Base-by-base conservation (phyloP, 2,113 vertebrate genomes). In the Sinocyclocheilus anophthalmus region DNA sequence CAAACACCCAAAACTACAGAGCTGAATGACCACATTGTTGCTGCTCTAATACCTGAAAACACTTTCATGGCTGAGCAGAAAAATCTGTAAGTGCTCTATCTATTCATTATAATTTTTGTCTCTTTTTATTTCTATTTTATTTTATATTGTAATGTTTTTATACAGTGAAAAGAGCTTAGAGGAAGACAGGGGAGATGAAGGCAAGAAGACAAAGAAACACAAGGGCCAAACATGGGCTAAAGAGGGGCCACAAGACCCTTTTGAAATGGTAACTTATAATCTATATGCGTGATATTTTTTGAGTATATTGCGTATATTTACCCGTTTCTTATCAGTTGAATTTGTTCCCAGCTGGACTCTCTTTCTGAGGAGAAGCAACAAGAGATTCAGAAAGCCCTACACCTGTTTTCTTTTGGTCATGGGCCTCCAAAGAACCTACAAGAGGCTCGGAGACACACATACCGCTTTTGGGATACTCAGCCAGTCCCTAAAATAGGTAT, bases 311-410 rank as follows among this genome's bases (percentile, higher is more conserved):
- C 11, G 14, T 33, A 30, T 55, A 30, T 77, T 16, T 53, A 77
- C 16, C 72, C 65, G n/a, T 37, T 73, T 65, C 6, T n/a, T n/a
- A n/a, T 53, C 1, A 61, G 13, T 30, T 69, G 2, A 67, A 69
- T 48, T 12, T 50, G 5, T 57, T 30, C 48, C 39, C 83, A 99
- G 97, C 94, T 99, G 94, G 95, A 96, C 90, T 91, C 96, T 48
- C 93, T 99, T 83, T 96, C 98, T 0, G 97, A 97, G 86, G 94
- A 96, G 90, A 97, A 97, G 94, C 97, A 99, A 92, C 97, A 98
- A 91, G 97, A 99, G 94, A 97, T 99, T 93, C 98, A 98, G 89
- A 98, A 94, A 92, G 97, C 97, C 87, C 97, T 99, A n/a, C 97
- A 98, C 87, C 95, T 99, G 85, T 99, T 99, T 92, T 97, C 97